Base-by-base conservation (phyloP, 2,797 vertebrate genomes). In the Thaleichthys pacificus region DNA sequence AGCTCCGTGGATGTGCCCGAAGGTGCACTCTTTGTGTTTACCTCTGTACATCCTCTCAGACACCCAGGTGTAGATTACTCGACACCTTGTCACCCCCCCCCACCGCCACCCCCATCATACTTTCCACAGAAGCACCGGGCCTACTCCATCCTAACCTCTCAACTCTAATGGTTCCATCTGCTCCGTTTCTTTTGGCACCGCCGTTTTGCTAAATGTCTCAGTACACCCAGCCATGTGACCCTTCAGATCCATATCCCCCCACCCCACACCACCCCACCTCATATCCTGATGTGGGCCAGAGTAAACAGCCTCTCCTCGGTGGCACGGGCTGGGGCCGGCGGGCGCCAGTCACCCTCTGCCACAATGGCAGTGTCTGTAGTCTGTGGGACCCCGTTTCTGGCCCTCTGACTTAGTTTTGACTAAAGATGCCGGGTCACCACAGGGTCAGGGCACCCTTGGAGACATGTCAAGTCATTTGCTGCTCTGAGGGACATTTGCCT, bases 311-410 rank as follows among this genome's bases (percentile, higher is more conserved):
- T 81, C 78, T 77, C 71, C 66, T 62, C 74, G 61, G 54, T 68
- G 76, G 70, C 72, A 75, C 32, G 24, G 64, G 19, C 73, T 35
- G 42, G n/a, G 68, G 54, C 68, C 78, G 69, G 35, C 74, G 74
- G 73, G 62, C 64, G 69, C 70, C 0, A 70, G 77, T 82, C 66
- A 78, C 58, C 51, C n/a, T 51, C 54, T 82, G 57, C 78, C 77
- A 83, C 86, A 89, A 76, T 85, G 71, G 75, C 80, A 77, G 54
- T 58, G 69, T 72, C 72, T 88, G 84, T 86, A 83, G 72, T 83
- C 78, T 77, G 66, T 72, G 58, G 71, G 71, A 70, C 67, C 73
- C 60, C 60, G 72, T 73, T 54, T 19, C 62, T 66, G 71, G 62
- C 63, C 64, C 19, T 22, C 30, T 75, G 51, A 66, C 15, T n/a